Percentiles rank a stretch among this genome's conserved stretches.
Evolutionary conservation across 2,113 vertebrate genomes (phyloP).

Genomic region (Cyanoderma ruficeps): DNA sequence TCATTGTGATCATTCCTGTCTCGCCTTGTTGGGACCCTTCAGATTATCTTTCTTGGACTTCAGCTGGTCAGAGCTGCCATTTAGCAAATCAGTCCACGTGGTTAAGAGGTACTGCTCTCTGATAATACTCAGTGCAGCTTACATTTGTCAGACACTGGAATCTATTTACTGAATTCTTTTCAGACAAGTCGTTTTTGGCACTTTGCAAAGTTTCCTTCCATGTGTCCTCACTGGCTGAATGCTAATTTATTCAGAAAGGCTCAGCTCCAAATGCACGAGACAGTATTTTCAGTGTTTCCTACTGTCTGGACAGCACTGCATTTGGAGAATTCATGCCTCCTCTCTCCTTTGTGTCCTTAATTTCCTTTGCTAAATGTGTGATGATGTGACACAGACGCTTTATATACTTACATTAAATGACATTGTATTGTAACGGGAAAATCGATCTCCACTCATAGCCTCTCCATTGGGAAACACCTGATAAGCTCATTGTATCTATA

Average conservation of each 20-base stretch:
- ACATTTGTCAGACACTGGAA: conserved; percentile 2
- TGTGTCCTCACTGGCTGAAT: conserved; percentile 32
- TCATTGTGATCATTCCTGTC: not conserved
- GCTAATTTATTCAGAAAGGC: conserved; percentile 56
- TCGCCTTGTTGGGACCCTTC: not conserved
- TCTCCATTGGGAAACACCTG: not conserved
- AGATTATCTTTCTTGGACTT: not conserved
- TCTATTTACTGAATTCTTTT: conserved; percentile 51
- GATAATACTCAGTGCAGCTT: not conserved
- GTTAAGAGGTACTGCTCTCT: not conserved
- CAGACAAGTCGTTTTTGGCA: conserved; percentile 46
- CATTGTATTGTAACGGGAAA: not conserved
- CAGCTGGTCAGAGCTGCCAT: not conserved
- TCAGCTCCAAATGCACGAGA: conserved; percentile 17
- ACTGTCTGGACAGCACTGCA: conserved; percentile 32
- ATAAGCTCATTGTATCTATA: conserved; percentile 9
- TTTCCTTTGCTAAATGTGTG: not conserved
- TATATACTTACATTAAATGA: not conserved
- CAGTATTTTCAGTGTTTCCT: conserved; percentile 51
- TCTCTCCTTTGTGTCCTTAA: not conserved
- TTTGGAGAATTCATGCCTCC: not conserved
- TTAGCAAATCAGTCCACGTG: not conserved
- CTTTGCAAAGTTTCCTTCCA: conserved; percentile 46
- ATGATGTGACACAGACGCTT: not conserved
- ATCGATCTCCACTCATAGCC: not conserved